A percentile compares a stretch with the other conserved stretches of the same genome.
phyloP scores from a whole-genome alignment of 1,140 invertebrate species.

The Macrostomum lignano region DNA sequence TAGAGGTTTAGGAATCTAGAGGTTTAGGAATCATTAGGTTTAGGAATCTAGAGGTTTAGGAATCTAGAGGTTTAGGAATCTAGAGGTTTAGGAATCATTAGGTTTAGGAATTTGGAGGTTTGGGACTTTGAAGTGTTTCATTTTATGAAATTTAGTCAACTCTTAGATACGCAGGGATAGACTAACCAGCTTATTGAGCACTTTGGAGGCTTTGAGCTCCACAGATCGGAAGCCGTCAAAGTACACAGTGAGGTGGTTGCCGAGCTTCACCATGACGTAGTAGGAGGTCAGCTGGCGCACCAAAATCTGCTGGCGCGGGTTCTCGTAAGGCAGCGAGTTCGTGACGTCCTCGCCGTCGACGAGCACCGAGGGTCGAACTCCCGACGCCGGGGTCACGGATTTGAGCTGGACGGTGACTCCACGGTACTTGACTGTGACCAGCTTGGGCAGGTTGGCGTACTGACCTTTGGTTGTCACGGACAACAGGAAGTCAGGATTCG shows the following conservation, averaged over 20 bases:
- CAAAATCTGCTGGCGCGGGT: neutral
- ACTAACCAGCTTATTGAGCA: no score
- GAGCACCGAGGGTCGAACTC: neutral
- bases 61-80: no score
- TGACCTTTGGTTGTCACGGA: neutral
- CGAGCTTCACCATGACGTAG: neutral
- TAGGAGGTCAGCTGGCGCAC: neutral
- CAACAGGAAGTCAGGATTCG: neutral
- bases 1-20: no score
- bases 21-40: no score
- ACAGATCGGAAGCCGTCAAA: conserved; percentile 1
- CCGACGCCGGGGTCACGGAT: neutral
- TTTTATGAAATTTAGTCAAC: no score
- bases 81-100: no score
- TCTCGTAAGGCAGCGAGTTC: neutral
- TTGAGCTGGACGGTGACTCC: neutral
- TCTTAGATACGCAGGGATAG: no score
- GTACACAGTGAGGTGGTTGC: neutral
- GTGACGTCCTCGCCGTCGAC: conserved; percentile 1
- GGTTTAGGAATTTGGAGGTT: no score
- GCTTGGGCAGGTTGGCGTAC: neutral
- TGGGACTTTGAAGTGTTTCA: no score
- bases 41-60: no score
- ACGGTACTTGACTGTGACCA: neutral
- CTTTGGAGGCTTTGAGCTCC: conserved; percentile 1